A percentile compares a stretch with the other conserved stretches of the same genome.
phyloP scores from a whole-genome alignment of 2,888 invertebrate genomes.

The Cerastoderma edule region DNA sequence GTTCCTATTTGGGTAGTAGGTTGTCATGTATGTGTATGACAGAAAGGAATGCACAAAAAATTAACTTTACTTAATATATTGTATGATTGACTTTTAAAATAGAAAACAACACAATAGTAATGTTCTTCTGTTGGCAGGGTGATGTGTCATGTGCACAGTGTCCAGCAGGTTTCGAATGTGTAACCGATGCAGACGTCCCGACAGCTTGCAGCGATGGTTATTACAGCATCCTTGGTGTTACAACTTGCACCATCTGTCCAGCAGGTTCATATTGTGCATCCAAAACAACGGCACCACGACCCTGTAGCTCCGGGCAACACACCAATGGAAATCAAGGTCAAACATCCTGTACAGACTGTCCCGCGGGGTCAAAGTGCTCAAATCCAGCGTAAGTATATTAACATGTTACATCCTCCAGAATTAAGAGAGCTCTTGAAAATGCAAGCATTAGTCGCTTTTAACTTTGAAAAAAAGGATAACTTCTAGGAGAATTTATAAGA shows the following conservation, averaged over 20 bases:
- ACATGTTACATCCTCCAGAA: no score
- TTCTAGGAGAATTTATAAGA: no score
- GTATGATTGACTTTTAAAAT: no score
- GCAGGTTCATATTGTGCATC: slow-evolving; percentile 73
- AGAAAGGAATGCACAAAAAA: no score
- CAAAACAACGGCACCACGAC: slow-evolving; percentile 62
- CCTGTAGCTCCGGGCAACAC: slow-evolving; percentile 73
- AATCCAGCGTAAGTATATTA: slow-evolving; percentile 57
- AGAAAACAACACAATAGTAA: no score
- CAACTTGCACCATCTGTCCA: slow-evolving; percentile 74
- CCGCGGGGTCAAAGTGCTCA: slow-evolving; percentile 74
- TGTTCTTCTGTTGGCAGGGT: slow-evolving; percentile 41
- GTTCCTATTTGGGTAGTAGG: no score
- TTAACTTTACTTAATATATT: no score
- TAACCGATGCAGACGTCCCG: slow-evolving; percentile 54
- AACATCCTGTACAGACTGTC: slow-evolving; percentile 73
- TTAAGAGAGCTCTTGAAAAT: no score
- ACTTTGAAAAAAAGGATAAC: no score
- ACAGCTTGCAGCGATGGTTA: slow-evolving; percentile 69
- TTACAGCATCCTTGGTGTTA: slow-evolving; percentile 75
- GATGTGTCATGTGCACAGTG: slow-evolving; percentile 65
- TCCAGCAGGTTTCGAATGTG: slow-evolving; percentile 74
- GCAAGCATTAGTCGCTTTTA: no score
- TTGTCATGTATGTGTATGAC: no score
- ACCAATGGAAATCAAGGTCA: slow-evolving; percentile 66